These are phyloP conservation scores for Drosophila eugracilis DNA, from an alignment of 1,140 invertebrate genomes.

Conservation along the genomic window DNA sequence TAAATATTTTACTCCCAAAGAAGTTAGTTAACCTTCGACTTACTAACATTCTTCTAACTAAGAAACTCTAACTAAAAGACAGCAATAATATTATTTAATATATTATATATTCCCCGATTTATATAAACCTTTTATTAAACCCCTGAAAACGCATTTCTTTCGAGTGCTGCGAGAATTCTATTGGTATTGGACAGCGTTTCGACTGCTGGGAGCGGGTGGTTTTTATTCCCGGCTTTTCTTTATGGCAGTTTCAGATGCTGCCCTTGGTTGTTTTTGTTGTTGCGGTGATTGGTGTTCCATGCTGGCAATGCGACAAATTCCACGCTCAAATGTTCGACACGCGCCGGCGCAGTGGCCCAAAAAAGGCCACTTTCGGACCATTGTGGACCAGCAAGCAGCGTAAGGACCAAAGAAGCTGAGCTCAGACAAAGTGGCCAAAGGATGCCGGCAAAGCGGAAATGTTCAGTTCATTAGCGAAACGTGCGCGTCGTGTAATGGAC, in stretches of 20 bases:
- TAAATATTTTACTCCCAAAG: too few relatives aligned
- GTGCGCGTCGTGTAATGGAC: slow-evolving; percentile 78
- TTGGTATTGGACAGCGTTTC: slow-evolving; percentile 15
- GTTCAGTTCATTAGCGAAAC: slow-evolving; percentile 83
- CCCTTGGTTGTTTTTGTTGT: slow-evolving; percentile 11
- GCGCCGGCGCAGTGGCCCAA: slow-evolving; percentile 72
- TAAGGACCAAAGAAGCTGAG: slow-evolving; percentile 18
- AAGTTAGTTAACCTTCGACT: too few relatives aligned
- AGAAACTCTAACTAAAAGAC: too few relatives aligned
- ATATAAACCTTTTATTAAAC: neutral
- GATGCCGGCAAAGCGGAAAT: slow-evolving; percentile 82
- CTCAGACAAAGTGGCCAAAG: slow-evolving; percentile 55
- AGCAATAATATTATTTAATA: too few relatives aligned
- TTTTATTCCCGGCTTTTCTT: slow-evolving; percentile 37
- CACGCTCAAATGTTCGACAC: slow-evolving; percentile 79
- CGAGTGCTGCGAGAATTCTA: slow-evolving; percentile 9
- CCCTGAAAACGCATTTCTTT: slow-evolving; percentile 3
- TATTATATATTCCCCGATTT: neutral
- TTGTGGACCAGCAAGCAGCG: slow-evolving; percentile 3
- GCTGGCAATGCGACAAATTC: slow-evolving; percentile 72
- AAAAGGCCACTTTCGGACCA: slow-evolving; percentile 8
- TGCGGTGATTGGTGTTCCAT: slow-evolving; percentile 22
- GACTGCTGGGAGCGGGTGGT: slow-evolving; percentile 51
- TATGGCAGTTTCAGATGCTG: slow-evolving; percentile 21
- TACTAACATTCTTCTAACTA: too few relatives aligned